Conservation (phyloP, 2,888 invertebrate genomes). For the Microctonus hyperodae region DNA sequence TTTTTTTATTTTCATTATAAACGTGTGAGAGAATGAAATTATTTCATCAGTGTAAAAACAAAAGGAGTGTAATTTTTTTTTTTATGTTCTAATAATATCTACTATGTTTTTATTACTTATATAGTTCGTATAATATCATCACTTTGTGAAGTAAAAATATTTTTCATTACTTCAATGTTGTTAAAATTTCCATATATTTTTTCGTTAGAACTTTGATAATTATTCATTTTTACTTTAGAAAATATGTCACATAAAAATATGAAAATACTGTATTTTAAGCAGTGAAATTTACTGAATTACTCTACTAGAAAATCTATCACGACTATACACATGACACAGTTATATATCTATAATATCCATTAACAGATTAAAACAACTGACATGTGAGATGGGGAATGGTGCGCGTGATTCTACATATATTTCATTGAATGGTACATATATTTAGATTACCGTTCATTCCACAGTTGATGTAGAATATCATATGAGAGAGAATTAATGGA, state of each 20-base stretch:
- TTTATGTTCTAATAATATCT: not conserved
- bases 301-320: not conserved
- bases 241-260: too few relatives aligned
- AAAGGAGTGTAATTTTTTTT: too few relatives aligned
- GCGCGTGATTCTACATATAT: not conserved
- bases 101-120: too few relatives aligned
- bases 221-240: too few relatives aligned
- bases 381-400: not conserved
- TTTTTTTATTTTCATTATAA: too few relatives aligned
- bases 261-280: not conserved
- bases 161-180: too few relatives aligned
- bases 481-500: not conserved
- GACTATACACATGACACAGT: not conserved
- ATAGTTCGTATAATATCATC: too few relatives aligned
- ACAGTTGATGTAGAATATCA: not conserved
- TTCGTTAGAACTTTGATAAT: too few relatives aligned
- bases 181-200: too few relatives aligned
- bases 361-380: conserved; percentile 18
- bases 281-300: not conserved
- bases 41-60: too few relatives aligned
- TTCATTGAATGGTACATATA: not conserved
- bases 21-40: too few relatives aligned
- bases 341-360: conserved; percentile 17
- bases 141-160: too few relatives aligned
- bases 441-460: not conserved